phyloP scores from a whole-genome alignment of 2,888 invertebrate genomes.

The Drosophila putrida region DNA sequence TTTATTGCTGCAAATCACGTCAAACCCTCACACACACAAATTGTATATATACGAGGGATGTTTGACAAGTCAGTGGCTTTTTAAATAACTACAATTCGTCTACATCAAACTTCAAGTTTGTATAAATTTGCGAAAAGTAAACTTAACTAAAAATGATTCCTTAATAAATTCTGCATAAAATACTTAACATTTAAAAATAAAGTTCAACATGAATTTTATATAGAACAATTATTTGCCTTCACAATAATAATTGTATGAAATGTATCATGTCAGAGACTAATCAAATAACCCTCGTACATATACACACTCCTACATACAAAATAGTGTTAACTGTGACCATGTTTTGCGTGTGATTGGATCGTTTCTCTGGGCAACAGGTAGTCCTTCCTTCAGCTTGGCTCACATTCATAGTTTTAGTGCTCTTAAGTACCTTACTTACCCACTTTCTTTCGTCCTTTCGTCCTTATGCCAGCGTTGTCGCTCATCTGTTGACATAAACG shows the following conservation, averaged over 20 bases:
- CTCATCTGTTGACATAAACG: slow-evolving; percentile 48
- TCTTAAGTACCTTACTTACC: slow-evolving; percentile 50
- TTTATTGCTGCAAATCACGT: slow-evolving; percentile 75
- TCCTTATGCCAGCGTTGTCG: slow-evolving; percentile 2
- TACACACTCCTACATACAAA: not conserved
- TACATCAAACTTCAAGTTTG: too few relatives aligned
- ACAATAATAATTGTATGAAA: too few relatives aligned
- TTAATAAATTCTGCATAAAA: too few relatives aligned
- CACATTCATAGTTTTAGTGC: slow-evolving; percentile 63
- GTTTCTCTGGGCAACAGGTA: slow-evolving; percentile 52
- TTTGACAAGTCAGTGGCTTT: too few relatives aligned
- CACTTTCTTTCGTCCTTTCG: slow-evolving; percentile 23
- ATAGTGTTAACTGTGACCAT: slow-evolving; percentile 16
- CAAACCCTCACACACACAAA: slow-evolving; percentile 29
- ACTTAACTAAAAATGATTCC: too few relatives aligned
- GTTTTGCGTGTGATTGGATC: slow-evolving; percentile 52
- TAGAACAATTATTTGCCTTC: too few relatives aligned
- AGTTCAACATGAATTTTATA: too few relatives aligned
- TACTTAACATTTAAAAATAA: too few relatives aligned
- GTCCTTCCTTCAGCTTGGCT: slow-evolving; percentile 12
- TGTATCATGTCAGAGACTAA: too few relatives aligned
- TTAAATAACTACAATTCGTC: too few relatives aligned
- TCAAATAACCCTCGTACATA: too few relatives aligned
- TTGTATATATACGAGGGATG: not conserved
- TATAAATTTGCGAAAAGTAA: too few relatives aligned